Conservation (phyloP, 2,113 vertebrate species). For the Callipepla squamata region DNA sequence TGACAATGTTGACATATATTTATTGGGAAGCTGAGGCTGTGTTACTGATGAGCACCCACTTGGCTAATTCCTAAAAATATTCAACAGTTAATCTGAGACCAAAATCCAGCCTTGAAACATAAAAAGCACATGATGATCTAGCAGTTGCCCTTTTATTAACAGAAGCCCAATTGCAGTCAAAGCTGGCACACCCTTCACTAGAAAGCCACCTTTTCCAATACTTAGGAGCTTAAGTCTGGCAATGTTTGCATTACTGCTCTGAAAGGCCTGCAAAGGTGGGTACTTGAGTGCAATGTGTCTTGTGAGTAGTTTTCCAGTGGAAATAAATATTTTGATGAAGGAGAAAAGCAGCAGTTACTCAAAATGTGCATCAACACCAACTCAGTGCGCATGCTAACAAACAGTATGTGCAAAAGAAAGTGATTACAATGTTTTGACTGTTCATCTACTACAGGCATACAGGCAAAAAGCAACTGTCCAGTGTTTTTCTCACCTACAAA, state of each 20-base stretch:
- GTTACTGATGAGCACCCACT: not conserved
- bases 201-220: not conserved
- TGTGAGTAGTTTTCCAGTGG: not conserved
- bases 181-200: not conserved
- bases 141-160: not conserved
- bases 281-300: not conserved
- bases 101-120: not conserved
- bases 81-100: not conserved
- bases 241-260: not conserved
- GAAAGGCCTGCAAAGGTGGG: not conserved
- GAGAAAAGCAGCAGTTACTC: not conserved
- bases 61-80: not conserved
- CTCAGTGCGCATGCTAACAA: not conserved
- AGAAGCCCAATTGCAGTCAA: not conserved
- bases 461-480: not conserved
- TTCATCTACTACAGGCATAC: not conserved
- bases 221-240: not conserved
- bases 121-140: not conserved
- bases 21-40: not conserved
- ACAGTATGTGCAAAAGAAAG: not conserved
- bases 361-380: not conserved
- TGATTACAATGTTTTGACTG: not conserved
- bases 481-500: not conserved
- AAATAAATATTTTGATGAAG: not conserved
- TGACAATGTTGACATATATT: fast-evolving